Base-by-base conservation (phyloP, 2,113 vertebrate species). In the Hemicordylus capensis region DNA sequence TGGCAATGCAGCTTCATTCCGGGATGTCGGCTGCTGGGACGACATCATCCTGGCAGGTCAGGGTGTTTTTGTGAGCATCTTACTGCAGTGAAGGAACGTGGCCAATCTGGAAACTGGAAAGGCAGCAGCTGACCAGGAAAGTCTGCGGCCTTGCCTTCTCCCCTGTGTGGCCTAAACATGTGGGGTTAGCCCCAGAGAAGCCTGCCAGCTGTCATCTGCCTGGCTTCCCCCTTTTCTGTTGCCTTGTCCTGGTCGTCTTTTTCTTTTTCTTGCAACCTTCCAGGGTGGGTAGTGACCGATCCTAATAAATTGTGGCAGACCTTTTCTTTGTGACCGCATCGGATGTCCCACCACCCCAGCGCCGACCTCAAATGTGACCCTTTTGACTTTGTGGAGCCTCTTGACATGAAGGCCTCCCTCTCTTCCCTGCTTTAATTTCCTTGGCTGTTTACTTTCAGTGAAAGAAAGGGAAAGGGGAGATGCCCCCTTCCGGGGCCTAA, bases 371-470 rank as follows among this genome's bases (percentile, higher is more conserved):
- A 79, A 79, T 11, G 42, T 12, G 44, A 24, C 59, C 42, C 19
- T 59, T 69, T 39, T 17, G 19, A 6, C 67, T 69, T 59, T n/a
- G 11, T 22, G 19, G 39, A 14, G 42, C 42, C 20, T 12, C 56
- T 48, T 64, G 59, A 79, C n/a, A n/a, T n/a, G n/a, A 46, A 63
- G 66, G 34, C 8, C 44, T 70, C 58, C 19, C 1, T 74, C 70
- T 78, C 85, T 89, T 85, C 82, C 89, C 80, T 81, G 26, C 56
- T 79, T 84, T 77, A 82, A 85, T 67, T 93, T 85, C 70, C 81
- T 87, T 88, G 86, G 76, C 64, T 69, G 73, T 58, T 37, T 83
- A n/a, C 58, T 80, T 28, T 51, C 46, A 76, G 84, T 83, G 26
- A 48, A 51, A 44, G 82, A 63, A 56, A 74, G 70, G 37, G 63